Evolutionary conservation across 2,113 vertebrate species (phyloP), one percentile per base, ranked within the genome.

Genomic region (Nesoenas mayeri): DNA sequence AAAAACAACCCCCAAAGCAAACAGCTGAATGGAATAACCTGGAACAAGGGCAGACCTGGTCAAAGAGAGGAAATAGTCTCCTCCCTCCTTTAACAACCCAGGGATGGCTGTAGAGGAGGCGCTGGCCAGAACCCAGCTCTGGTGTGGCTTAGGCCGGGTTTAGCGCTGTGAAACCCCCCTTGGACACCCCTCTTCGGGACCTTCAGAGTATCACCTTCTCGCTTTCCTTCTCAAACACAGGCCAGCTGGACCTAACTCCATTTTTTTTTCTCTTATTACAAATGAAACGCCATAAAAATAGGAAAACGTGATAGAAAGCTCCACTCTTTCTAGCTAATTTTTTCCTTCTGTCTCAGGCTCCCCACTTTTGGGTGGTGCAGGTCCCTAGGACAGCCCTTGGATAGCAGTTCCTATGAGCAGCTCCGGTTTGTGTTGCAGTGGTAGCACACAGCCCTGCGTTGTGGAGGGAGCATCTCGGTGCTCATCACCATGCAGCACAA

Each of bases 161-260:
- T 57, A 42, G 44, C 3, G 26, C 65, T 61, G 47, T 42, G n/a
- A 72, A 60, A 28, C 53, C 15, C 17, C 60, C 44, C 47, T 42
- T 1, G 2, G 40, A 22, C 1, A 9, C 13, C 8, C 2, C 2
- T 31, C 11, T 25, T 36, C 2, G 5, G 18, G 48, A 71, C 11
- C n/a, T 50, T 26, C 57, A 62, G 42, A 54, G 24, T 24, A 36
- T 48, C 21, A 16, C 16, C 22, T 51, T 48, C 34, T 26, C 38
- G 26, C 26, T 15, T 10, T 70, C 47, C 31, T 54, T 64, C 71
- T 87, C 47, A 56, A 60, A 57, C 9, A 38, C 34, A 3, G 14
- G 24, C 40, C 32, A 57, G 40, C 7, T 75, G 32, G 21, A 77
- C 47, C 17, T 19, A 85, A 69, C 10, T 1, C 6, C 3, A 5